Percentiles rank a stretch among this genome's conserved stretches.
Conservation (phyloP, 2,888 invertebrate genomes). For the Hirudinaria manillensis region DNA sequence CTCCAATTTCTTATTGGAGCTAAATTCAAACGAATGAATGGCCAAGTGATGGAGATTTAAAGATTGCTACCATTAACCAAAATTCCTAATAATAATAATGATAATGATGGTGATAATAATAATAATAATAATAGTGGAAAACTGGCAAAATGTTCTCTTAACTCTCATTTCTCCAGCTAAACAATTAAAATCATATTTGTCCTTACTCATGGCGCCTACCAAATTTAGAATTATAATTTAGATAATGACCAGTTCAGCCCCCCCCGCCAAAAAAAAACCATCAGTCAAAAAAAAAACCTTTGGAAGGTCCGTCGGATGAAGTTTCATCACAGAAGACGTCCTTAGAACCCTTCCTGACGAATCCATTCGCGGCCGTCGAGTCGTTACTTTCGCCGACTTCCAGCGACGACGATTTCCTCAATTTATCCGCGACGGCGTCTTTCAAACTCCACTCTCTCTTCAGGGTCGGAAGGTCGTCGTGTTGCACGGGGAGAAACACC, state of each 20-base stretch:
- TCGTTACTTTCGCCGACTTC: neutral
- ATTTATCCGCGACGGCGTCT: slow-evolving; percentile 43
- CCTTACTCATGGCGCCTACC: too few relatives aligned
- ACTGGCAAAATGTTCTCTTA: too few relatives aligned
- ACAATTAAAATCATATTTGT: too few relatives aligned
- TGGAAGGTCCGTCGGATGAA: neutral
- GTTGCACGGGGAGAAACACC: slow-evolving; percentile 60
- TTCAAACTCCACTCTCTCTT: slow-evolving; percentile 40
- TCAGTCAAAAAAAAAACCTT: neutral
- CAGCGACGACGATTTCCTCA: slow-evolving; percentile 23
- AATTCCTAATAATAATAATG: too few relatives aligned
- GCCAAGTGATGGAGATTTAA: too few relatives aligned
- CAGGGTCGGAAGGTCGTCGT: slow-evolving; percentile 57
- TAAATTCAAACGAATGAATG: too few relatives aligned
- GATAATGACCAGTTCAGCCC: neutral
- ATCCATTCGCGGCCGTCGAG: neutral
- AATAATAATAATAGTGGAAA: too few relatives aligned
- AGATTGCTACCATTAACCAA: too few relatives aligned
- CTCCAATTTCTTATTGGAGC: too few relatives aligned
- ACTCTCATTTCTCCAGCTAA: too few relatives aligned
- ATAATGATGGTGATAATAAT: too few relatives aligned
- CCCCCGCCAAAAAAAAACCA: neutral
- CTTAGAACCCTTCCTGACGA: neutral
- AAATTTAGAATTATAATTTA: neutral
- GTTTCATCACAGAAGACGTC: slow-evolving; percentile 11